Evolutionary conservation across 2,888 invertebrate genomes (phyloP).

Genomic region (Pinctada fucata): DNA sequence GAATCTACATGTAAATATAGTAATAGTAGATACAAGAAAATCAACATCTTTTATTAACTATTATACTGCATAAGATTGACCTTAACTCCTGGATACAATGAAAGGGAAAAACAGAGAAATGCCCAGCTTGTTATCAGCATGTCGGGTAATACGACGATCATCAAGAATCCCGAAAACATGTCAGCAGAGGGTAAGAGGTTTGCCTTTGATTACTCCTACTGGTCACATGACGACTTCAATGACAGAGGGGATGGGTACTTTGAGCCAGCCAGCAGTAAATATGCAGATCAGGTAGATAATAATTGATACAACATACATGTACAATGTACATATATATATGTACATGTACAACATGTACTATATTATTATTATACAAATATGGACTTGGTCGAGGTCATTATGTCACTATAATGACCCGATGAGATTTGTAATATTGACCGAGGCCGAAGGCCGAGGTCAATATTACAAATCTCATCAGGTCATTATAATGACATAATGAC

Average conservation of each 20-base stretch:
- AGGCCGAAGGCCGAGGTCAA: no score
- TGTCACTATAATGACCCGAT: no score
- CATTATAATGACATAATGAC: no score
- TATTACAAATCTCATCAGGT: no score
- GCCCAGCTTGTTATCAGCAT: constrained; percentile 70
- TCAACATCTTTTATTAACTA: no score
- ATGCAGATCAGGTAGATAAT: constrained; percentile 72
- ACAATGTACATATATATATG: neutral
- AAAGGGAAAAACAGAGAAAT: constrained; percentile 68
- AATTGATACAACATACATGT: neutral
- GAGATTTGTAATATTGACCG: no score
- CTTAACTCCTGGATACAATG: constrained; percentile 66
- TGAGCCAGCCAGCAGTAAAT: constrained; percentile 61
- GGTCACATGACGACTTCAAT: constrained; percentile 74
- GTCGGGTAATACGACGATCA: constrained; percentile 68
- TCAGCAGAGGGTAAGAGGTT: constrained; percentile 64
- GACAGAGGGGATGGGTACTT: constrained; percentile 69
- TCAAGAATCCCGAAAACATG: constrained; percentile 68
- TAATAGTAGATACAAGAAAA: no score
- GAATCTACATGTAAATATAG: no score
- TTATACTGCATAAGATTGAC: neutral
- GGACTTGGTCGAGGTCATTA: no score
- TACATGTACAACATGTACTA: no score
- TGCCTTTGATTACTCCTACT: constrained; percentile 74
- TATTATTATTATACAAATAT: no score